phyloP scores from a whole-genome alignment of 2,888 invertebrate genomes.

The Therioaphis trifolii region DNA sequence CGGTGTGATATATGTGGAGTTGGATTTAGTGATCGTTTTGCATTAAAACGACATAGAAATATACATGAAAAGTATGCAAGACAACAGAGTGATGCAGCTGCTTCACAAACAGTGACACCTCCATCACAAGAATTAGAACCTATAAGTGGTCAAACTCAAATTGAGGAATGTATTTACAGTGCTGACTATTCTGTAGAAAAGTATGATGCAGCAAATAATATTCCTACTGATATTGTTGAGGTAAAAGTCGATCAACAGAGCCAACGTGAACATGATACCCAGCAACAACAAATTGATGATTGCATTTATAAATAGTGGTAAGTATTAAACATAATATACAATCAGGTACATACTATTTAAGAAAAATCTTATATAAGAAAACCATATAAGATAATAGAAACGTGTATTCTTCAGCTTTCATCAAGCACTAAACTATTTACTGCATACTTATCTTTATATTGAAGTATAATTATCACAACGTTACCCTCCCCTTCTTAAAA shows the following conservation, averaged over 20 bases:
- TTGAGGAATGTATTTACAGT: constrained; percentile 58
- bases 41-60: constrained; percentile 85
- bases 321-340: neutral
- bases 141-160: constrained; percentile 54
- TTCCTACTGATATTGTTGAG: constrained; percentile 60
- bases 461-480: too few relatives aligned
- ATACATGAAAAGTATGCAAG: constrained; percentile 88
- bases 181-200: constrained; percentile 56
- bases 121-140: constrained; percentile 60
- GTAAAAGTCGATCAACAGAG: constrained; percentile 54
- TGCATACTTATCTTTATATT: too few relatives aligned
- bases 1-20: constrained; percentile 87
- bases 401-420: too few relatives aligned
- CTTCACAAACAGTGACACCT: constrained; percentile 67
- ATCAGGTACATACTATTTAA: neutral
- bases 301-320: constrained; percentile 59
- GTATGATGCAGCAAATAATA: constrained; percentile 59
- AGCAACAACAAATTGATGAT: constrained; percentile 57
- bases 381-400: too few relatives aligned
- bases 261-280: constrained; percentile 53
- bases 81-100: constrained; percentile 66
- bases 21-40: constrained; percentile 88
- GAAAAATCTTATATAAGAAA: neutral
- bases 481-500: too few relatives aligned
- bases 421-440: too few relatives aligned